phyloP scores from a whole-genome alignment of 2,888 invertebrate genomes.

The Drosophila austrosaltans region DNA sequence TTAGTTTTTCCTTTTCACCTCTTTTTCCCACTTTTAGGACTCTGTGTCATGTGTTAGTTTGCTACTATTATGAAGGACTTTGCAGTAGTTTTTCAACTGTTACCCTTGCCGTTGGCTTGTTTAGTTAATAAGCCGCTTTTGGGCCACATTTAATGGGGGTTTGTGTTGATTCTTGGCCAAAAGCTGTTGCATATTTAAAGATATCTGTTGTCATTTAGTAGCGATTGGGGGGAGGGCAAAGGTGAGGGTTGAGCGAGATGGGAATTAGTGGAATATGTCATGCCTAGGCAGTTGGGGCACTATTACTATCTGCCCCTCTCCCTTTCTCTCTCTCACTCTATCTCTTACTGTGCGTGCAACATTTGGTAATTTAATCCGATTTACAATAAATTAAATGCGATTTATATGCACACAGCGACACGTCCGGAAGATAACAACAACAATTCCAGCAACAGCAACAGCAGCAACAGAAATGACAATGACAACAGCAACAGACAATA shows the following conservation, averaged over 20 bases:
- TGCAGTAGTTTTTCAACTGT: slow-evolving; percentile 21
- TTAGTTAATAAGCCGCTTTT: slow-evolving; percentile 72
- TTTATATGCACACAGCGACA: slow-evolving; percentile 78
- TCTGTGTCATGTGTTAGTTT: too few relatives aligned
- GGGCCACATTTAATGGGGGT: slow-evolving; percentile 47
- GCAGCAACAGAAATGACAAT: slow-evolving; percentile 24
- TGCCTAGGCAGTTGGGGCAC: slow-evolving; percentile 23
- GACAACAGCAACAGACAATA: slow-evolving; percentile 54
- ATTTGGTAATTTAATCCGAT: slow-evolving; percentile 82
- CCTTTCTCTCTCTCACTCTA: background rate
- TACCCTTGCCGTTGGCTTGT: slow-evolving; percentile 19
- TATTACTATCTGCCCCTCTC: slow-evolving; percentile 12
- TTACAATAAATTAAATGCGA: slow-evolving; percentile 82
- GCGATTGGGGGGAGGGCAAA: slow-evolving; percentile 2
- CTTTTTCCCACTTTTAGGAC: too few relatives aligned
- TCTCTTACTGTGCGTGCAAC: slow-evolving; percentile 61
- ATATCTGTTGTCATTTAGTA: slow-evolving; percentile 27
- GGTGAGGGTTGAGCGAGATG: slow-evolving; percentile 8
- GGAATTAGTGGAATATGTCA: slow-evolving; percentile 22
- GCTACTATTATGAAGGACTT: slow-evolving; percentile 12
- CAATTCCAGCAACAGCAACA: slow-evolving; percentile 37
- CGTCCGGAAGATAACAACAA: slow-evolving; percentile 75
- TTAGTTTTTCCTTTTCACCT: background rate
- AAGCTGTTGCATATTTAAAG: slow-evolving; percentile 46
- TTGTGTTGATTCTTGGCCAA: slow-evolving; percentile 32